These are phyloP conservation scores for Ariolimax columbianus DNA, from an alignment of 2,888 invertebrate genomes.

Conservation along the genomic window DNA sequence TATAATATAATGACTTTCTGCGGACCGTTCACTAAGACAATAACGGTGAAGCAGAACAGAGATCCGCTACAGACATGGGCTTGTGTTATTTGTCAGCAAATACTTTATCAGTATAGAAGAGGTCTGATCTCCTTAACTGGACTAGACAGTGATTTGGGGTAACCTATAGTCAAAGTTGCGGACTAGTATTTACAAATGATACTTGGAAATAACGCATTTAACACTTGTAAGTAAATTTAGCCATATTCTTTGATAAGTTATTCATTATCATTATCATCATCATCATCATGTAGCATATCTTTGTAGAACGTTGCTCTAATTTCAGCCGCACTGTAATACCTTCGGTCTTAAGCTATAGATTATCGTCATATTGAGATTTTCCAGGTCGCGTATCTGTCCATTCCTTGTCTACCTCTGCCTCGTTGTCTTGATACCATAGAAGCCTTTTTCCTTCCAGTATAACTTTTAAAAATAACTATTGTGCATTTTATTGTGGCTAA, in stretches of 20 bases:
- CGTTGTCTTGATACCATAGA: too few species aligned
- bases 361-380: too few species aligned
- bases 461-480: too few species aligned
- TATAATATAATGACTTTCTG: constrained; percentile 31
- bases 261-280: too few species aligned
- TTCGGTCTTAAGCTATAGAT: too few species aligned
- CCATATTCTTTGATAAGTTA: not conserved
- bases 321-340: too few species aligned
- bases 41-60: not conserved
- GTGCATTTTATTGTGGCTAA: too few species aligned
- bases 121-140: not conserved
- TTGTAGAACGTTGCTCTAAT: too few species aligned
- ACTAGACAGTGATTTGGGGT: not conserved
- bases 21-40: not conserved
- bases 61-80: not conserved
- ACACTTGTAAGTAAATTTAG: not conserved
- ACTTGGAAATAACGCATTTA: not conserved
- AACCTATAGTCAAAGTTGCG: not conserved
- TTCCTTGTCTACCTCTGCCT: too few species aligned
- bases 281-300: too few species aligned
- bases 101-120: not conserved
- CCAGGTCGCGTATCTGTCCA: too few species aligned
- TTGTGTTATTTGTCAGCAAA: not conserved
- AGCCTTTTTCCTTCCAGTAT: too few species aligned
- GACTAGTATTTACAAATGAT: not conserved